A percentile compares a stretch with the other conserved stretches of the same genome.
Evolutionary conservation across 2,888 invertebrate genomes (phyloP).

Genomic region (Drosophila koepferae): DNA sequence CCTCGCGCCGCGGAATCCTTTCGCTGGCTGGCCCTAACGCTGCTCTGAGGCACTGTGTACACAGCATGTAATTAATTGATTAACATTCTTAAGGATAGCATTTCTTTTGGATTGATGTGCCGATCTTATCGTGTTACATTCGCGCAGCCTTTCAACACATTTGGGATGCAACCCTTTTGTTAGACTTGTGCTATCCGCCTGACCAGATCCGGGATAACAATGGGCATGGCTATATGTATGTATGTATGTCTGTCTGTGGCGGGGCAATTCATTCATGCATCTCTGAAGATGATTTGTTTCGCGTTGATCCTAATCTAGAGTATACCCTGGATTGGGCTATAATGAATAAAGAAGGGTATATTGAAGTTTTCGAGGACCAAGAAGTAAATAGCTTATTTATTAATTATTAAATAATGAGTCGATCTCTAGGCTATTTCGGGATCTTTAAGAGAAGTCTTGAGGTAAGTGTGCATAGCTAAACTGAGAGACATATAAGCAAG

Average conservation of each 20-base stretch:
- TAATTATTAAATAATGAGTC: neutral
- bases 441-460: neutral
- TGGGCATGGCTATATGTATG: slow-evolving; percentile 25
- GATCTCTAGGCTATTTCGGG: neutral
- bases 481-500: too few relatives aligned
- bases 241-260: slow-evolving; percentile 27
- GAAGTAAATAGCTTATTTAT: neutral
- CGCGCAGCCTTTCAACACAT: slow-evolving; percentile 68
- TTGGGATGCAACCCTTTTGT: slow-evolving; percentile 62
- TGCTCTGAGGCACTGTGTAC: slow-evolving; percentile 38
- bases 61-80: slow-evolving; percentile 84
- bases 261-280: slow-evolving; percentile 56
- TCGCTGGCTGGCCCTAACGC: slow-evolving; percentile 30
- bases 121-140: slow-evolving; percentile 76
- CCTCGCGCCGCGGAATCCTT: slow-evolving; percentile 60
- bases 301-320: slow-evolving; percentile 46
- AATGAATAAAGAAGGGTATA: neutral
- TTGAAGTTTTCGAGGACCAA: neutral
- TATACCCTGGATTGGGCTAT: neutral
- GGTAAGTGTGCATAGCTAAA: neutral
- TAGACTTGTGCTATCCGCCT: slow-evolving; percentile 37
- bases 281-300: slow-evolving; percentile 41
- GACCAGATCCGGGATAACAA: slow-evolving; percentile 62
- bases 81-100: slow-evolving; percentile 78
- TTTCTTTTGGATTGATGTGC: slow-evolving; percentile 67